These are phyloP conservation scores for Myopa tessellatipennis DNA, from an alignment of 2,888 invertebrate species.

Conservation along the genomic window DNA sequence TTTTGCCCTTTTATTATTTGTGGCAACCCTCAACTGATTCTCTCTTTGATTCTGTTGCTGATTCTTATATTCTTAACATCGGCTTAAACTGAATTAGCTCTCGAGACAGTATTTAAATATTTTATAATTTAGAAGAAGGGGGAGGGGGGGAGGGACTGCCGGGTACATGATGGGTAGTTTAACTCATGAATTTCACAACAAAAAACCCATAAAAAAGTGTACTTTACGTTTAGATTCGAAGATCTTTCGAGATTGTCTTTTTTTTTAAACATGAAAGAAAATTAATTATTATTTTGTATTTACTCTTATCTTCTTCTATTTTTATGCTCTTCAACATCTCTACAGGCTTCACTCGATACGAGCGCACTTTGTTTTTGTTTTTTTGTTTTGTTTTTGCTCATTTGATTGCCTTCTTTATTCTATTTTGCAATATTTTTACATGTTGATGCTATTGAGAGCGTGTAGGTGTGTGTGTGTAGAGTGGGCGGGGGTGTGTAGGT, in stretches of 20 bases:
- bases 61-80: not conserved
- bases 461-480: not conserved
- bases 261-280: not conserved
- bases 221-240: not conserved
- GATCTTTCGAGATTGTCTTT: not conserved
- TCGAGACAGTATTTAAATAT: slow-evolving; percentile 20
- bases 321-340: not conserved
- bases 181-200: not conserved
- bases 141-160: too few relatives aligned
- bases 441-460: not conserved
- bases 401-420: slow-evolving; percentile 6
- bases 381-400: not conserved
- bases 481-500: not conserved
- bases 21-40: slow-evolving; percentile 7
- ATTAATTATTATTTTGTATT: slow-evolving; percentile 6
- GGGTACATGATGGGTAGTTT: too few relatives aligned
- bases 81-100: slow-evolving; percentile 21
- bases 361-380: not conserved
- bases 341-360: not conserved
- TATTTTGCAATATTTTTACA: slow-evolving; percentile 2
- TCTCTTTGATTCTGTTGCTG: too few relatives aligned
- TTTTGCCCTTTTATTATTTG: not conserved
- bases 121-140: not conserved
- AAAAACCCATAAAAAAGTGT: not conserved
- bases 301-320: not conserved